phyloP scores from a whole-genome alignment of 2,113 vertebrate genomes.

The Riparia riparia region DNA sequence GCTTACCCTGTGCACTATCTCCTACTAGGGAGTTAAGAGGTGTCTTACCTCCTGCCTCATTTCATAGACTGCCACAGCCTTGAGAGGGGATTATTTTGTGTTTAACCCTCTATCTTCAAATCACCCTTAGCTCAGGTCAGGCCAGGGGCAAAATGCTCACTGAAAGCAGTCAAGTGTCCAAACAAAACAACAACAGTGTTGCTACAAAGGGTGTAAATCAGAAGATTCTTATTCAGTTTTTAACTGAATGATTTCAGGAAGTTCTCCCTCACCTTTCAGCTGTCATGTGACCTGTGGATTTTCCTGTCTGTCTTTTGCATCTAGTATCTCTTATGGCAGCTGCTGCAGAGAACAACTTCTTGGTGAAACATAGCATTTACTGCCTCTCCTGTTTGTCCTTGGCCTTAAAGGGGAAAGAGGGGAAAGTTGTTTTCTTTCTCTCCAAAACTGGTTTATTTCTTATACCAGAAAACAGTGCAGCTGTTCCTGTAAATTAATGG shows the following conservation, averaged over 20 bases:
- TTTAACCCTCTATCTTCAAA: constrained; percentile 38
- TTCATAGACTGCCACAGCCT: not conserved
- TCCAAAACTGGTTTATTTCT: not conserved
- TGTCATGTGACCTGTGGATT: not conserved
- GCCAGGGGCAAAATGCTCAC: not conserved
- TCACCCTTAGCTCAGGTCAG: constrained; percentile 2
- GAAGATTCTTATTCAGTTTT: not conserved
- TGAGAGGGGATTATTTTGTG: constrained; percentile 36
- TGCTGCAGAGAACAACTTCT: not conserved
- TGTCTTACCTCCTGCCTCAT: not conserved
- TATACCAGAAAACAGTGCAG: not conserved
- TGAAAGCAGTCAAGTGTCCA: not conserved
- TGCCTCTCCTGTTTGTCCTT: not conserved
- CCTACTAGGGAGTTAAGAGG: not conserved
- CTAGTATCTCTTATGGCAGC: not conserved
- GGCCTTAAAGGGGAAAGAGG: not conserved
- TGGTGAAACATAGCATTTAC: not conserved
- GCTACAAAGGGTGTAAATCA: not conserved
- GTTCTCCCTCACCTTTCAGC: not conserved
- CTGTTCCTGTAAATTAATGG: not conserved
- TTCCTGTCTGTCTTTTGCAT: not conserved
- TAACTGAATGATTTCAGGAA: not conserved
- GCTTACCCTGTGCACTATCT: not conserved
- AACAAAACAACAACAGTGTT: not conserved
- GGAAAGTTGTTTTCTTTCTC: not conserved